Evolutionary conservation across 2,797 vertebrate genomes (phyloP).

Genomic region (Melanotaenia parkinsoni): DNA sequence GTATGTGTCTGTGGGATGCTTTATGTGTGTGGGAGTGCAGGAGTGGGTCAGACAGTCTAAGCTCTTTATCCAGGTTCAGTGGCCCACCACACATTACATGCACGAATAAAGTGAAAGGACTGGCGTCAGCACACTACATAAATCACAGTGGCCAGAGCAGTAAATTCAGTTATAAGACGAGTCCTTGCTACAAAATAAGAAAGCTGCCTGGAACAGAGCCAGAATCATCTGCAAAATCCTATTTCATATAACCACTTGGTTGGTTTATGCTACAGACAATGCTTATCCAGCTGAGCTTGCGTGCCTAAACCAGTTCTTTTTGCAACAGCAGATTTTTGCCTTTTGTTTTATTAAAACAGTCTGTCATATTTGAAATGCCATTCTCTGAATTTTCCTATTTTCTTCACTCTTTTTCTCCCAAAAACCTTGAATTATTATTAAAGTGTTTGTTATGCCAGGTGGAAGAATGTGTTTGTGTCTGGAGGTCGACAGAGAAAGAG

Average conservation of each 20-base stretch:
- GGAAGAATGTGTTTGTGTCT: conserved; percentile 46
- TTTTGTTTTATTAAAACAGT: conserved; percentile 38
- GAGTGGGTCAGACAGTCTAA: conserved; percentile 85
- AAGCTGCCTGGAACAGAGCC: conserved; percentile 58
- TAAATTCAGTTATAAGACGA: conserved; percentile 70
- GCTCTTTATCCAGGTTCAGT: conserved; percentile 83
- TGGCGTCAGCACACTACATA: conserved; percentile 71
- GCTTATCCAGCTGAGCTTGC: conserved; percentile 37
- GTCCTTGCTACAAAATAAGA: conserved; percentile 63
- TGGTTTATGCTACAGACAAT: not conserved
- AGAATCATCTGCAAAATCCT: conserved; percentile 52
- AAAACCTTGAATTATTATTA: conserved; percentile 31
- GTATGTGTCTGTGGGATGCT: conserved; percentile 22
- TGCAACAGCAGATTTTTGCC: conserved; percentile 16
- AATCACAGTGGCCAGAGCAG: conserved; percentile 58
- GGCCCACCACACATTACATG: conserved; percentile 63
- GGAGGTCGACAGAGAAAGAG: conserved; percentile 16
- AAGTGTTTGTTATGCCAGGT: conserved; percentile 46
- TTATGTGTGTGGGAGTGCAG: conserved; percentile 46
- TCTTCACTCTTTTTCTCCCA: conserved; percentile 17
- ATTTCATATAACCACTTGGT: conserved; percentile 44
- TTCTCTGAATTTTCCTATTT: conserved; percentile 24
- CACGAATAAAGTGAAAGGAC: conserved; percentile 73
- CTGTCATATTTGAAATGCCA: conserved; percentile 12
- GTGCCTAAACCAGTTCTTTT: conserved; percentile 20